These are phyloP conservation scores for Ctena decussata DNA, from an alignment of 2,888 invertebrate species.

Conservation along the genomic window DNA sequence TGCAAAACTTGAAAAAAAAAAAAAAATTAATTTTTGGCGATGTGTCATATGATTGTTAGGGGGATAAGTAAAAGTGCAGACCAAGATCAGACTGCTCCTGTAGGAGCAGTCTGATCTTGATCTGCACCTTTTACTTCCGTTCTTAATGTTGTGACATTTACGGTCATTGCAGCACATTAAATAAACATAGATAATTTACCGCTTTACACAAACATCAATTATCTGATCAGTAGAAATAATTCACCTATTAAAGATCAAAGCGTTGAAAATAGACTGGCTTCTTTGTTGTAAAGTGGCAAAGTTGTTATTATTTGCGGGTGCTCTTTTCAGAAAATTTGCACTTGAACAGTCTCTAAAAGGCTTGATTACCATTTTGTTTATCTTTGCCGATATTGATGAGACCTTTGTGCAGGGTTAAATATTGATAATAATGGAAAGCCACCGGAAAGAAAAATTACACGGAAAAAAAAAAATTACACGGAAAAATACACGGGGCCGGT, in stretches of 20 bases:
- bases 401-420: background rate
- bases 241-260: conserved; percentile 16
- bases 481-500: no score
- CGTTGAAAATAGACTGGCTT: background rate
- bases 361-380: conserved; percentile 8
- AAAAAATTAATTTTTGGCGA: no score
- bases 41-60: no score
- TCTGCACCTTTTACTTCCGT: background rate
- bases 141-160: no score
- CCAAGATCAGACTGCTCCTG: background rate
- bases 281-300: conserved; percentile 12
- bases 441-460: no score
- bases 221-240: conserved; percentile 7
- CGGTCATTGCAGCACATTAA: background rate
- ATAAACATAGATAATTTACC: conserved; percentile 12
- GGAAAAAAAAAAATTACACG: no score
- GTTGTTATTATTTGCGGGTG: conserved; percentile 1
- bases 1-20: no score
- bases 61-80: background rate
- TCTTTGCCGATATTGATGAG: background rate
- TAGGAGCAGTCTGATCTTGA: background rate
- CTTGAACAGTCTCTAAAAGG: background rate
- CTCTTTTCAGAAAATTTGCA: background rate
- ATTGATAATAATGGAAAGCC: background rate
- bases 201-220: conserved; percentile 2